Percentiles rank a stretch among this genome's conserved stretches.
Evolutionary conservation across 2,888 invertebrate species (phyloP).

Genomic region (Campoplex capitator): DNA sequence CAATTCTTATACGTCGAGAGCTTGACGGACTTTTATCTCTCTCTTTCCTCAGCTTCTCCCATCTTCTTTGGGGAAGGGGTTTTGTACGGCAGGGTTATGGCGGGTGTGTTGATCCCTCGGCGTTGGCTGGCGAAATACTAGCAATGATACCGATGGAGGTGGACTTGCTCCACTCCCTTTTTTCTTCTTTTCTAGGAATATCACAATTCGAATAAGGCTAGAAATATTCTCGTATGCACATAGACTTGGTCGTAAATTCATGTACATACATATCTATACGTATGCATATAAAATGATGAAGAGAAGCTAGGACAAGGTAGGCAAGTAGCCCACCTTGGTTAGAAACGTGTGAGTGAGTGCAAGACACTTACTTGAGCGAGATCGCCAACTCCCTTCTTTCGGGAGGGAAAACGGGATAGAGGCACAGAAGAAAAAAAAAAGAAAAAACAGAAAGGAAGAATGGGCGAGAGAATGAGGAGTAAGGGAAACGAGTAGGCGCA

Average conservation of each 20-base stretch:
- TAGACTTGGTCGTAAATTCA: constrained; percentile 11
- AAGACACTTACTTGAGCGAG: constrained; percentile 32
- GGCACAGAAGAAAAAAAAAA: constrained; percentile 13
- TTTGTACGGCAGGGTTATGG: constrained; percentile 44
- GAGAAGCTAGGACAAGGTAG: constrained; percentile 58
- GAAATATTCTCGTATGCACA: constrained; percentile 40
- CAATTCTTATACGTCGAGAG: constrained; percentile 68
- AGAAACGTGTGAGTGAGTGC: constrained; percentile 47
- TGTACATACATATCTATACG: neutral
- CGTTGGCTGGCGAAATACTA: constrained; percentile 65
- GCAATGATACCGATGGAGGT: constrained; percentile 53
- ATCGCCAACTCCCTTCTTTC: constrained; percentile 64
- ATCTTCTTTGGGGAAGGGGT: constrained; percentile 27
- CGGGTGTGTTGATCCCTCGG: constrained; percentile 59
- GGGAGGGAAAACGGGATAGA: constrained; percentile 56
- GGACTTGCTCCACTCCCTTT: constrained; percentile 51
- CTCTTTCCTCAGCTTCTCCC: constrained; percentile 23
- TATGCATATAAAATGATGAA: neutral
- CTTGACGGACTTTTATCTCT: constrained; percentile 47
- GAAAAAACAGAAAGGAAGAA: constrained; percentile 69
- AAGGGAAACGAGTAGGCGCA: neutral
- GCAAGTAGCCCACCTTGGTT: constrained; percentile 42
- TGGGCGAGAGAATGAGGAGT: constrained; percentile 59
- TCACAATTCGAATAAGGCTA: constrained; percentile 41
- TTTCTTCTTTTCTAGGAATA: constrained; percentile 48